phyloP scores from a whole-genome alignment of 2,888 invertebrate species.

The Ormyrus nitidulus region DNA sequence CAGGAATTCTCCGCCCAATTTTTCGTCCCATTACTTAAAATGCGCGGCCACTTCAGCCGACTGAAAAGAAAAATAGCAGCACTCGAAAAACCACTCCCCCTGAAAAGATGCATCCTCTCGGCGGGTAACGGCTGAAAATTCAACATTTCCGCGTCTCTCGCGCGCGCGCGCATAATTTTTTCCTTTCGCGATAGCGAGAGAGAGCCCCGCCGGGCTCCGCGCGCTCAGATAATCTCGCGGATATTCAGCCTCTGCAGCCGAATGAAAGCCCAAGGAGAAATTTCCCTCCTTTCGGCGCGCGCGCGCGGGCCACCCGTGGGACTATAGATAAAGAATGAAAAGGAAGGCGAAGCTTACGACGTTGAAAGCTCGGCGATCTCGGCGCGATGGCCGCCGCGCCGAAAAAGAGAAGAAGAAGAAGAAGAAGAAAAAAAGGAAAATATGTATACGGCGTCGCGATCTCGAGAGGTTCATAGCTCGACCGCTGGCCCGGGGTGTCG shows the following conservation, averaged over 20 bases:
- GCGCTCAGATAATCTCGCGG: background rate
- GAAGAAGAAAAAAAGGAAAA: background rate
- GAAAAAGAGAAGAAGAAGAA: too few relatives aligned
- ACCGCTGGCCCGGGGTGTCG: conserved; percentile 22
- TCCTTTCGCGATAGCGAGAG: background rate
- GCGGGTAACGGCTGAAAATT: too few relatives aligned
- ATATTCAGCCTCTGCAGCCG: background rate
- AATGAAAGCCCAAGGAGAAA: conserved; percentile 7
- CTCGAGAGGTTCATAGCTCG: conserved; percentile 48
- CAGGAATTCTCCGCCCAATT: too few relatives aligned
- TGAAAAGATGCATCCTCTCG: too few relatives aligned
- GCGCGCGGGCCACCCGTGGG: too few relatives aligned
- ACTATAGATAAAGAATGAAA: conserved; percentile 13
- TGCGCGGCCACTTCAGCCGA: too few relatives aligned
- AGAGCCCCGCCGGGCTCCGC: background rate
- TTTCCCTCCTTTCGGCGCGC: background rate
- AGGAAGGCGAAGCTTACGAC: conserved; percentile 7
- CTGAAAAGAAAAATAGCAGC: too few relatives aligned
- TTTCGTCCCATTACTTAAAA: too few relatives aligned
- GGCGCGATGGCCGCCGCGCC: too few relatives aligned
- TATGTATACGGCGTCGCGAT: conserved; percentile 22
- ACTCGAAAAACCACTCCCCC: too few relatives aligned
- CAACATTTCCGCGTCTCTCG: background rate
- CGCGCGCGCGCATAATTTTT: background rate
- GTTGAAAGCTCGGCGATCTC: conserved; percentile 8